These are phyloP conservation scores for Merops nubicus DNA, from an alignment of 2,113 vertebrate genomes.

Conservation along the genomic window DNA sequence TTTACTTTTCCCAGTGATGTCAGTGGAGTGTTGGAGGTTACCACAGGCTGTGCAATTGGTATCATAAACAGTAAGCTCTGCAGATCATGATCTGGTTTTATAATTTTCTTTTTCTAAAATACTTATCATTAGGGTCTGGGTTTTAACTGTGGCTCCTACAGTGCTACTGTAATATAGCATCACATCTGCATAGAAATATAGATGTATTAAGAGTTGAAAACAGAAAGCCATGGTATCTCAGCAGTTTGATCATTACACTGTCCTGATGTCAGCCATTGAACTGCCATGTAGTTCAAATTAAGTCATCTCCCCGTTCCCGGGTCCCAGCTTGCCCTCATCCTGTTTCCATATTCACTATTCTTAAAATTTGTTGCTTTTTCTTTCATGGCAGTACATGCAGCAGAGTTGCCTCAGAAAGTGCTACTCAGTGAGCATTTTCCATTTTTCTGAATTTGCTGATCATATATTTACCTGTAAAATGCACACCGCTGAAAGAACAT, in stretches of 20 bases:
- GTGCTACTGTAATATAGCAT: background rate
- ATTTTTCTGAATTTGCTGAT: background rate
- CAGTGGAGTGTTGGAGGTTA: background rate
- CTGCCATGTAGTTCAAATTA: background rate
- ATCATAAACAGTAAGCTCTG: background rate
- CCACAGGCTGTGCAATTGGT: background rate
- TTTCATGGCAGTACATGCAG: background rate
- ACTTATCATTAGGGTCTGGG: background rate
- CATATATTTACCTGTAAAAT: background rate
- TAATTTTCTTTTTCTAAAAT: background rate
- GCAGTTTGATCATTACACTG: background rate
- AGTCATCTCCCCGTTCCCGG: background rate
- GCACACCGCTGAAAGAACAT: background rate
- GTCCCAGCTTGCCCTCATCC: background rate
- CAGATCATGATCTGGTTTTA: background rate
- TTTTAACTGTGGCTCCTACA: background rate
- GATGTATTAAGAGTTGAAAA: background rate
- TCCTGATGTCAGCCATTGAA: background rate
- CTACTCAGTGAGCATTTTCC: background rate
- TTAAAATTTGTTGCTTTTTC: background rate
- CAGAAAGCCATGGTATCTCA: background rate
- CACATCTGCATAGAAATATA: background rate
- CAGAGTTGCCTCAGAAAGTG: background rate
- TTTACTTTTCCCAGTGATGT: background rate
- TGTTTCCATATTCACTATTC: background rate